Evolutionary conservation across 2,113 vertebrate genomes (phyloP).

Genomic region (Ammodytes marinus): DNA sequence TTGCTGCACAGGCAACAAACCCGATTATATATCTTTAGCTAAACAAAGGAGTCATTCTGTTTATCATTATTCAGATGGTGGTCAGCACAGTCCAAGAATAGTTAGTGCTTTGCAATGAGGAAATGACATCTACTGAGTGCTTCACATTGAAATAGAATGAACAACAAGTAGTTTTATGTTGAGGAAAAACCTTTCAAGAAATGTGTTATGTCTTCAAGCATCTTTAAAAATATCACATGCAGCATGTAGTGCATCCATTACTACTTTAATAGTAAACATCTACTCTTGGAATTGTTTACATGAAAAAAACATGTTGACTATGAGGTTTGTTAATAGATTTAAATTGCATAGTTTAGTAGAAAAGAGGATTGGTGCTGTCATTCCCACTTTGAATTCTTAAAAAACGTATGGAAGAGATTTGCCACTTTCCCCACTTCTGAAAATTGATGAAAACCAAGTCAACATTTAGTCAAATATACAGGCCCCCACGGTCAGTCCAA

Average conservation of each 20-base stretch:
- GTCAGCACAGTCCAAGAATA: background rate
- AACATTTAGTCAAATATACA: constrained; percentile 8
- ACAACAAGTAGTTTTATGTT: too few relatives aligned
- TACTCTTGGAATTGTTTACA: background rate
- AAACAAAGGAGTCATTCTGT: too few relatives aligned
- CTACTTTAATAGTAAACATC: background rate
- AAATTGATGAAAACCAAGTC: background rate
- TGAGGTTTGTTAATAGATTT: background rate
- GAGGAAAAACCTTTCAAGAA: too few relatives aligned
- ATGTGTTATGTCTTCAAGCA: background rate
- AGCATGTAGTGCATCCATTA: background rate
- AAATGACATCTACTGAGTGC: too few relatives aligned
- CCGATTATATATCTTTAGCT: too few relatives aligned
- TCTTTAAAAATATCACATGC: background rate
- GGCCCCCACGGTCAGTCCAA: background rate
- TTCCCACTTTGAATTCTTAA: background rate
- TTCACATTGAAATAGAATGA: too few relatives aligned
- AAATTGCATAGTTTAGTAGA: background rate
- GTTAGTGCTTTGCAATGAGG: too few relatives aligned
- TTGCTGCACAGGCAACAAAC: too few relatives aligned
- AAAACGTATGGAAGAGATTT: background rate
- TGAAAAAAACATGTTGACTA: background rate
- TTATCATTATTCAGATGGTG: too few relatives aligned
- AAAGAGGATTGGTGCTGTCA: background rate
- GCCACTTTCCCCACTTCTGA: background rate